Percentiles rank a stretch among this genome's conserved stretches.
These are phyloP conservation scores for Andrena bicolor DNA, from an alignment of 2,888 invertebrate species.

Conservation along the genomic window DNA sequence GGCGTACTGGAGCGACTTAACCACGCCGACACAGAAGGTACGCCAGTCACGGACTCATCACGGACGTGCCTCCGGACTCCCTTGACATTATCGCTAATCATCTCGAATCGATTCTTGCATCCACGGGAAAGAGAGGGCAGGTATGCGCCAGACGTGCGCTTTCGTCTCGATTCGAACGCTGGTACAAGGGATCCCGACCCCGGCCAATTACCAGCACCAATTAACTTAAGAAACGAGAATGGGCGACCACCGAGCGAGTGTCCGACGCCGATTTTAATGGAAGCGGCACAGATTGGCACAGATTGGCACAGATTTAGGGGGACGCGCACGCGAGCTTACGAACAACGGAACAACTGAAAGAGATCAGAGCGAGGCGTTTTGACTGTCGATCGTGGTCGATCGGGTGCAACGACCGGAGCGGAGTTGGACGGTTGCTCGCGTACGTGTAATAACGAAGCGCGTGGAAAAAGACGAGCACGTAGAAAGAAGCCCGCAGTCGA, in stretches of 20 bases:
- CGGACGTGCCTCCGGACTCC: constrained; percentile 79
- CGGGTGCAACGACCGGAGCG: background rate
- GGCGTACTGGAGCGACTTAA: constrained; percentile 55
- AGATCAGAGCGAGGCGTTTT: background rate
- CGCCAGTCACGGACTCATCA: constrained; percentile 77
- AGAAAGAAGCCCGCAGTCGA: constrained; percentile 33
- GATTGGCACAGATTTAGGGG: no score
- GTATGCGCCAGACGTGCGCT: constrained; percentile 50
- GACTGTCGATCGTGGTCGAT: background rate
- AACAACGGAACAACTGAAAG: no score
- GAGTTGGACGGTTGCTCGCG: background rate
- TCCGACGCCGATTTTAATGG: no score
- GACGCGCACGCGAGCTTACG: no score
- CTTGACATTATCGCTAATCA: constrained; percentile 82
- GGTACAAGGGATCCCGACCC: background rate
- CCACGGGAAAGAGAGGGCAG: constrained; percentile 52
- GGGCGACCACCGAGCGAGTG: no score
- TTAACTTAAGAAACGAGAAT: constrained; percentile 4
- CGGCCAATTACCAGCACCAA: background rate
- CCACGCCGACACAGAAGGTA: constrained; percentile 68
- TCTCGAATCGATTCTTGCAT: constrained; percentile 76
- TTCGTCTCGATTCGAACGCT: constrained; percentile 5
- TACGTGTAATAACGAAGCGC: constrained; percentile 24
- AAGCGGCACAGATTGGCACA: no score
- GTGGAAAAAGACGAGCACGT: constrained; percentile 29